Evolutionary conservation across 2,888 invertebrate species (phyloP).

Genomic region (Zelleria hepariella): DNA sequence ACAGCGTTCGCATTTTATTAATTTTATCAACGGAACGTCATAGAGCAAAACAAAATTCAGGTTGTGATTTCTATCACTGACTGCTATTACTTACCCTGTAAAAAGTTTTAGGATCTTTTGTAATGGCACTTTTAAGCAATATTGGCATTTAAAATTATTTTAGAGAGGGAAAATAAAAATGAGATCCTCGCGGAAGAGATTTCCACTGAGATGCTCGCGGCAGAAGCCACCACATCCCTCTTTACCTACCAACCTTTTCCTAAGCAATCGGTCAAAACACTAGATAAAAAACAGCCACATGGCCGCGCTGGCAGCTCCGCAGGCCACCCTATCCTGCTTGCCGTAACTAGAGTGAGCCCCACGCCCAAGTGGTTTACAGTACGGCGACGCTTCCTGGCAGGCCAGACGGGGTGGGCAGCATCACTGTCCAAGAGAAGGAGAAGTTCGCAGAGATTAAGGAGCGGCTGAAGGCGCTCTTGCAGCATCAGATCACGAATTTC

Average conservation of each 20-base stretch:
- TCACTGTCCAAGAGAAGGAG: slow-evolving; percentile 97
- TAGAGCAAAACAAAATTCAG: no score
- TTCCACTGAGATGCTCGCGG: no score
- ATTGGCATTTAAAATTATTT: no score
- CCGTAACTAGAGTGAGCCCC: slow-evolving; percentile 51
- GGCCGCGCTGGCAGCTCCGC: slow-evolving; percentile 34
- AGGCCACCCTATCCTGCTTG: slow-evolving; percentile 57
- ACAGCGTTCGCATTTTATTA: no score
- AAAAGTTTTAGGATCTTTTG: no score
- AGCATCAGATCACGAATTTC: slow-evolving; percentile 99
- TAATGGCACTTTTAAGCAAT: no score
- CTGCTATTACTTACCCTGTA: no score
- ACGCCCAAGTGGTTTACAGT: slow-evolving; percentile 44
- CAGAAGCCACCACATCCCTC: no score
- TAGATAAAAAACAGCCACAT: not conserved
- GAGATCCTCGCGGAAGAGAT: no score
- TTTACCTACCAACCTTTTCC: not conserved
- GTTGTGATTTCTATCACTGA: no score
- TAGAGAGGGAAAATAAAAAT: no score
- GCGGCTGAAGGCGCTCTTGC: slow-evolving; percentile 89
- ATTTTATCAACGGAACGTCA: no score
- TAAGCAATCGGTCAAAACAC: not conserved
- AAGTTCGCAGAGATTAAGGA: slow-evolving; percentile 99
- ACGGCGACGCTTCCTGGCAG: slow-evolving; percentile 76
- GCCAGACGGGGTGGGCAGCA: slow-evolving; percentile 99